phyloP scores from a whole-genome alignment of 2,113 vertebrate genomes.

The Bubo blakistoni region DNA sequence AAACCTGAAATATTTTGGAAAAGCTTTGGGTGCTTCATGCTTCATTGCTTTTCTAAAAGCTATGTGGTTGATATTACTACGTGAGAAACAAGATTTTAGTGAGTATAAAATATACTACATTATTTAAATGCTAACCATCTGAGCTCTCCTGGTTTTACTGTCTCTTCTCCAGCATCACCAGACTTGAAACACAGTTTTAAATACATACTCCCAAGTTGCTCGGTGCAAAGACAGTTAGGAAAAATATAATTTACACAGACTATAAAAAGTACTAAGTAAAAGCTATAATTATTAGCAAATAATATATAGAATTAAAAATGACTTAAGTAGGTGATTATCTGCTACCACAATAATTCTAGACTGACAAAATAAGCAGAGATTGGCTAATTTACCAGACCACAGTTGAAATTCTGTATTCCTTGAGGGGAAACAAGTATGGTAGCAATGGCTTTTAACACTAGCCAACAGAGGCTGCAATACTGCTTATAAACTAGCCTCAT shows the following conservation, averaged over 20 bases:
- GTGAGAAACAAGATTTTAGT: neutral
- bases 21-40: neutral
- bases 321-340: slow-evolving; percentile 43
- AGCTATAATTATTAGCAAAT: slow-evolving; percentile 61
- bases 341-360: neutral
- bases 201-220: neutral
- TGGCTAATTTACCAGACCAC: neutral
- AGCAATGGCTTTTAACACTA: neutral
- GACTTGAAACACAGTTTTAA: neutral
- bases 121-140: neutral
- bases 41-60: neutral
- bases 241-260: neutral
- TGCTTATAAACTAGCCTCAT: neutral
- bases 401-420: neutral
- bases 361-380: neutral
- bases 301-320: slow-evolving; percentile 42
- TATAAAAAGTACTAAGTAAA: slow-evolving; percentile 46
- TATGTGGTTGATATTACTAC: neutral
- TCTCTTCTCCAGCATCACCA: neutral
- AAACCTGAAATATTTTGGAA: neutral
- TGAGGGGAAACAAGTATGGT: neutral
- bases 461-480: neutral
- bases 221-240: neutral
- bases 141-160: neutral
- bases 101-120: neutral